Conservation (phyloP, 2,113 vertebrate genomes). For the Gymnarchus niloticus region DNA sequence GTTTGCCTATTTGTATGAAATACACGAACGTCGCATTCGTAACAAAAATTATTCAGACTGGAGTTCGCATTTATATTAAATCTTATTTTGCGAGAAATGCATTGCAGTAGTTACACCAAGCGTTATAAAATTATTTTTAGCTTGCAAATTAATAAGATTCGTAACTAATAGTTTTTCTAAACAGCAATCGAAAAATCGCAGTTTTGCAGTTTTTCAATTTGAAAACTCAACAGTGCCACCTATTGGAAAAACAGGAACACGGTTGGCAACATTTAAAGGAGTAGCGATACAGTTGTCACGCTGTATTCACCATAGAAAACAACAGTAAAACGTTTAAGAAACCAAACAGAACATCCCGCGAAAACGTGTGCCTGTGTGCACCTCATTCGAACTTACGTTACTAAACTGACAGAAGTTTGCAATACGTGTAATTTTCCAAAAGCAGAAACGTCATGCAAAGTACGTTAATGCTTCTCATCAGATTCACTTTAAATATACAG, state of each 20-base stretch:
- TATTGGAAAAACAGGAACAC: slow-evolving; percentile 63
- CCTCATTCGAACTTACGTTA: background rate
- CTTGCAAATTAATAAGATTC: background rate
- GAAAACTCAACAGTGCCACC: slow-evolving; percentile 91
- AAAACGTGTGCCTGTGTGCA: background rate
- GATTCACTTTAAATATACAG: background rate
- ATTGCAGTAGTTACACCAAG: background rate
- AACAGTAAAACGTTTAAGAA: background rate
- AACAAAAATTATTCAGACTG: background rate
- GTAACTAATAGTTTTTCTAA: background rate
- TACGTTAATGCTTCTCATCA: background rate
- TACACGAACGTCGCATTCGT: background rate
- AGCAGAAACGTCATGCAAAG: background rate
- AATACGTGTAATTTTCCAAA: background rate
- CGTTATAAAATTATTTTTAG: background rate
- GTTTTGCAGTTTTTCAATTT: slow-evolving; percentile 34
- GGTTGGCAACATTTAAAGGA: slow-evolving; percentile 25
- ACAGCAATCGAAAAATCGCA: slow-evolving; percentile 1
- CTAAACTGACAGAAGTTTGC: background rate
- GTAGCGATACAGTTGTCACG: background rate
- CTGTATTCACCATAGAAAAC: background rate
- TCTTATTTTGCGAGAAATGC: background rate
- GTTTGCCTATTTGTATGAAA: background rate
- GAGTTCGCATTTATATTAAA: background rate
- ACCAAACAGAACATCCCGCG: background rate